Evolutionary conservation across 2,888 invertebrate genomes (phyloP).

Genomic region (Tinea trinotella): DNA sequence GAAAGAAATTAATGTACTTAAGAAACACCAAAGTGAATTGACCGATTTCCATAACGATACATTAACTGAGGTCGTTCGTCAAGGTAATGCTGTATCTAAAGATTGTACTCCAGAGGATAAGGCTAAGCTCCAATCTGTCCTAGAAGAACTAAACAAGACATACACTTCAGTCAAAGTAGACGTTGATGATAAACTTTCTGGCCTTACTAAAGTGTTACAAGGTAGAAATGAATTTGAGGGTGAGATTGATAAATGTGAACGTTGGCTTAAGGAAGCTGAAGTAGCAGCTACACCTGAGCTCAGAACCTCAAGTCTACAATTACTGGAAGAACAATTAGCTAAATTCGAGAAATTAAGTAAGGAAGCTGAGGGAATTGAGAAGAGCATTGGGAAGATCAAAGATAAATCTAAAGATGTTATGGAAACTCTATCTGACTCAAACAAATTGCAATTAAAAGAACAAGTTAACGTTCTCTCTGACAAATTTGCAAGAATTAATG

Average conservation of each 20-base stretch:
- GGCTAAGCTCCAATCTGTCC: constrained; percentile 74
- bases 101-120: constrained; percentile 85
- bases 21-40: constrained; percentile 82
- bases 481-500: constrained; percentile 81
- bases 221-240: constrained; percentile 87
- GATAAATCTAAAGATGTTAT: constrained; percentile 86
- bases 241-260: constrained; percentile 83
- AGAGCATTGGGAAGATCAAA: constrained; percentile 80
- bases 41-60: constrained; percentile 83
- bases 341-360: constrained; percentile 86
- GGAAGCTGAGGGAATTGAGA: constrained; percentile 80
- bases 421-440: constrained; percentile 86
- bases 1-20: constrained; percentile 82
- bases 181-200: constrained; percentile 79
- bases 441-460: constrained; percentile 86
- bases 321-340: constrained; percentile 88
- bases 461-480: constrained; percentile 84
- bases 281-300: constrained; percentile 87
- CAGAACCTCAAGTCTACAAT: constrained; percentile 83
- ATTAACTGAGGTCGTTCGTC: constrained; percentile 81
- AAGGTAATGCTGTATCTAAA: constrained; percentile 82
- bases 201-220: constrained; percentile 80
- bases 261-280: constrained; percentile 94
- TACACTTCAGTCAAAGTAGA: constrained; percentile 82
- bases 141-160: constrained; percentile 79